Percentiles rank a stretch among this genome's conserved stretches.
phyloP scores from a whole-genome alignment of 2,888 invertebrate species.

The Platycheirus rosarum region DNA sequence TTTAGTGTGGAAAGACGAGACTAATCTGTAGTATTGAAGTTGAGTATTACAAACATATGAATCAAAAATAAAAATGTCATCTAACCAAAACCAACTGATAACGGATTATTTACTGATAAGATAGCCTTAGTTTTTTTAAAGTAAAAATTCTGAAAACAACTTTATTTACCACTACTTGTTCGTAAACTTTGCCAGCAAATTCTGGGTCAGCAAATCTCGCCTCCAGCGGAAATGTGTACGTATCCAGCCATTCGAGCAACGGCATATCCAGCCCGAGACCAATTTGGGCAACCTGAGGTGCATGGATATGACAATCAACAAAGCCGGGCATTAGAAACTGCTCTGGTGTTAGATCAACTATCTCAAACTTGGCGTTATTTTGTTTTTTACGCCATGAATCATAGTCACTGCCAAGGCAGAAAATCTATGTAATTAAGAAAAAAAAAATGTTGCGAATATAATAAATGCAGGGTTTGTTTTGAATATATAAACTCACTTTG shows the following conservation, averaged over 20 bases:
- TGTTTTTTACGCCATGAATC: conserved; percentile 75
- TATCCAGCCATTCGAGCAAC: conserved; percentile 92
- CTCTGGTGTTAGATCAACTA: conserved; percentile 78
- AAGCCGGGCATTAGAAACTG: conserved; percentile 94
- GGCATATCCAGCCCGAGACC: conserved; percentile 92
- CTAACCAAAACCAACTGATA: no score
- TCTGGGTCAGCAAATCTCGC: conserved; percentile 86
- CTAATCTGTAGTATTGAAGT: no score
- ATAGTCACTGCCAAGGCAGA: conserved; percentile 80
- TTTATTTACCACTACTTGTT: conserved; percentile 90
- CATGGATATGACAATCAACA: conserved; percentile 95
- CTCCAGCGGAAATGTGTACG: conserved; percentile 94
- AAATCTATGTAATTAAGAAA: conserved; percentile 79
- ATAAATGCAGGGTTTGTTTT: neutral
- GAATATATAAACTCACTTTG: conserved; percentile 82
- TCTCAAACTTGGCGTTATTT: conserved; percentile 58
- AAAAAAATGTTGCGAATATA: neutral
- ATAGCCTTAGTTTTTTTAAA: no score
- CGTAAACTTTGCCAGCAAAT: conserved; percentile 89
- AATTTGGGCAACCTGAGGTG: conserved; percentile 93
- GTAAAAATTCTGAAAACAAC: no score
- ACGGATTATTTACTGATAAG: conserved; percentile 12
- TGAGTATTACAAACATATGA: no score
- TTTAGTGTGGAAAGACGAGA: no score
- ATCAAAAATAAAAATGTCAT: no score